Evolutionary conservation across 1,140 invertebrate species (phyloP).

Genomic region (Lepidurus couesii): DNA sequence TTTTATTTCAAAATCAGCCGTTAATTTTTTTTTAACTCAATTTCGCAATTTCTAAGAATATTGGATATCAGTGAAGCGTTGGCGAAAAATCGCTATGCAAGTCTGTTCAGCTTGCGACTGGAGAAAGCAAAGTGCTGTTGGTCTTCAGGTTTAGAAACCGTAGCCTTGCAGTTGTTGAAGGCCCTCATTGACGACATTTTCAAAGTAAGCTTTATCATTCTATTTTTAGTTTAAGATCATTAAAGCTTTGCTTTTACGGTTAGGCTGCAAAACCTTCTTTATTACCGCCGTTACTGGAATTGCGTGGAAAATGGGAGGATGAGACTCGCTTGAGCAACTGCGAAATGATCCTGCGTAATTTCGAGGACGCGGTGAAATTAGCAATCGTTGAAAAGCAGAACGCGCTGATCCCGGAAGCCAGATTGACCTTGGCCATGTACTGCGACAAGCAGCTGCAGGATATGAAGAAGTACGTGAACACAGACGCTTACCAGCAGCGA

Average conservation of each 20-base stretch:
- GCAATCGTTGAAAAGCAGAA: not conserved
- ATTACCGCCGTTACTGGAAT: not conserved
- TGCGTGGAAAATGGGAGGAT: not conserved
- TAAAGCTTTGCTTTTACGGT: not conserved
- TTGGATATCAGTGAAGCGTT: slow-evolving; percentile 11
- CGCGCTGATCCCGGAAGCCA: not conserved
- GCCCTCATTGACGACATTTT: not conserved
- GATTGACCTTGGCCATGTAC: not conserved
- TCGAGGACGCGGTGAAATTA: not conserved
- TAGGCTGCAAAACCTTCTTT: not conserved
- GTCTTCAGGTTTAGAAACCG: not conserved
- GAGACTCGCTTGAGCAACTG: not conserved
- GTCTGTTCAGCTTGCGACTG: not conserved
- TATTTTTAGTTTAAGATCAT: not conserved
- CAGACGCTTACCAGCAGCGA: not conserved
- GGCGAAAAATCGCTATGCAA: not conserved
- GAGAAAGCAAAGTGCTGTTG: not conserved
- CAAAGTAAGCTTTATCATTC: not conserved
- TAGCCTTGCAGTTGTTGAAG: not conserved
- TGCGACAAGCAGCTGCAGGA: not conserved
- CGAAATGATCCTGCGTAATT: not conserved
- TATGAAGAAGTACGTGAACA: not conserved
- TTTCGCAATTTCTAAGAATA: not conserved
- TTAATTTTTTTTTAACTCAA: not conserved
- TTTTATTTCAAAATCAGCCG: not conserved